Conservation (phyloP, 2,113 vertebrate genomes). For the Platycercus adscitus region DNA sequence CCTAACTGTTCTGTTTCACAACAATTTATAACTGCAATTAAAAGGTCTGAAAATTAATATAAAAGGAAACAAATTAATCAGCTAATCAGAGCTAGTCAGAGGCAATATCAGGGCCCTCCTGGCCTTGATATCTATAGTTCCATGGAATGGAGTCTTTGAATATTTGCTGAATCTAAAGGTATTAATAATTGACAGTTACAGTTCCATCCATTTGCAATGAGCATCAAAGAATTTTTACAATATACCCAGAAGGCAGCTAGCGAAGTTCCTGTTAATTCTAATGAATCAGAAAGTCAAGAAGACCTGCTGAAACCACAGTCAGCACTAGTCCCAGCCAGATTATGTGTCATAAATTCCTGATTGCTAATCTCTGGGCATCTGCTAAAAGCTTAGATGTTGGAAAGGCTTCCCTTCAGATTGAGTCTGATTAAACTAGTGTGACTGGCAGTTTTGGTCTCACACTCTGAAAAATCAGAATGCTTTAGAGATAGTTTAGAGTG, state of each 20-base stretch:
- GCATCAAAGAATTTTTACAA: not conserved
- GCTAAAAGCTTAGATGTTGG: not conserved
- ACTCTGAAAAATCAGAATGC: not conserved
- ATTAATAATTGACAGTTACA: not conserved
- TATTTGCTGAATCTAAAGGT: conserved; percentile 10
- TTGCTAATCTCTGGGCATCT: not conserved
- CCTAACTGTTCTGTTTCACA: conserved; percentile 20
- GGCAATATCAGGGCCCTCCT: conserved; percentile 19
- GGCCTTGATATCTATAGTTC: conserved; percentile 16
- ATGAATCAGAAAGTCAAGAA: not conserved
- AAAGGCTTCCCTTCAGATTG: not conserved
- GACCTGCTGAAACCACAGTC: not conserved
- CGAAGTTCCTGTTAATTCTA: not conserved
- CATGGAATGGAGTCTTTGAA: not conserved
- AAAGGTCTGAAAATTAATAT: conserved; percentile 56
- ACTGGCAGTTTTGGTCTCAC: not conserved
- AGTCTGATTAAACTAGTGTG: not conserved
- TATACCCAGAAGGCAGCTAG: not conserved
- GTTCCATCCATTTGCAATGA: not conserved
- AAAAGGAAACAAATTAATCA: conserved; percentile 61
- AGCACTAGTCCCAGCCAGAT: not conserved
- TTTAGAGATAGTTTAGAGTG: not conserved
- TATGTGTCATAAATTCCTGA: not conserved
- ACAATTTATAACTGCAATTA: conserved; percentile 61
- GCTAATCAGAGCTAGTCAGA: conserved; percentile 56